Evolutionary conservation across 2,888 invertebrate genomes (phyloP).

Genomic region (Ornithoptera alexandrae): DNA sequence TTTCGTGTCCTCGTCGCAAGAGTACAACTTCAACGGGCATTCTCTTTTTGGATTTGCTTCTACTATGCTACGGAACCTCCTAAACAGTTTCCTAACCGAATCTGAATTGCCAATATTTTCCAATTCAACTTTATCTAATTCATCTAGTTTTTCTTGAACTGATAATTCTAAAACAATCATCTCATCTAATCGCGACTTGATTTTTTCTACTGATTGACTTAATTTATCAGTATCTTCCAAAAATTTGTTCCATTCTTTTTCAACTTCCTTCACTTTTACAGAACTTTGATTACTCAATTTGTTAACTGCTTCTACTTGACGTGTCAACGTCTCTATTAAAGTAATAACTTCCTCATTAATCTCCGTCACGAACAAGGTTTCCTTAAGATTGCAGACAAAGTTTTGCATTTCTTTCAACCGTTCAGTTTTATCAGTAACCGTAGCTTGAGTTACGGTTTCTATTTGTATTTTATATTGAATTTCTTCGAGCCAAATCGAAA

Average conservation of each 20-base stretch:
- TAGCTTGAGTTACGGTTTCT: constrained; percentile 51
- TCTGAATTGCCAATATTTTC: constrained; percentile 82
- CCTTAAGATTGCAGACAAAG: constrained; percentile 80
- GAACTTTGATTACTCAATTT: constrained; percentile 77
- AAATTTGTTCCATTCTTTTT: constrained; percentile 86
- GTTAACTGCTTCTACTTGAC: constrained; percentile 86
- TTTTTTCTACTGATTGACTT: constrained; percentile 69
- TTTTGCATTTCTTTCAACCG: constrained; percentile 70
- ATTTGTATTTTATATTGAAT: constrained; percentile 87
- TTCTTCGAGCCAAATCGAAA: constrained; percentile 91
- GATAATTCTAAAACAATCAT: constrained; percentile 82
- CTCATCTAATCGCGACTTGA: constrained; percentile 76
- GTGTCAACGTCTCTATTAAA: constrained; percentile 80
- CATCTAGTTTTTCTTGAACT: constrained; percentile 83
- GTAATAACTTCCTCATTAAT: constrained; percentile 84
- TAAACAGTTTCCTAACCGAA: constrained; percentile 81
- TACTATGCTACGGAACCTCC: constrained; percentile 81
- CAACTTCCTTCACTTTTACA: constrained; percentile 74
- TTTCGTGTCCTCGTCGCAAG: constrained; percentile 83
- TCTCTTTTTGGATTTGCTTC: constrained; percentile 85
- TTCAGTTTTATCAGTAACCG: constrained; percentile 51
- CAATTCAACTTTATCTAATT: constrained; percentile 85
- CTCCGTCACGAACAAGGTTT: constrained; percentile 83
- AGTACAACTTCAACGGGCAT: constrained; percentile 84
- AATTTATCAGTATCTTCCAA: constrained; percentile 81